Evolutionary conservation across 2,888 invertebrate species (phyloP), one percentile per base, ranked within the genome.

Genomic region (Theretra japonica): DNA sequence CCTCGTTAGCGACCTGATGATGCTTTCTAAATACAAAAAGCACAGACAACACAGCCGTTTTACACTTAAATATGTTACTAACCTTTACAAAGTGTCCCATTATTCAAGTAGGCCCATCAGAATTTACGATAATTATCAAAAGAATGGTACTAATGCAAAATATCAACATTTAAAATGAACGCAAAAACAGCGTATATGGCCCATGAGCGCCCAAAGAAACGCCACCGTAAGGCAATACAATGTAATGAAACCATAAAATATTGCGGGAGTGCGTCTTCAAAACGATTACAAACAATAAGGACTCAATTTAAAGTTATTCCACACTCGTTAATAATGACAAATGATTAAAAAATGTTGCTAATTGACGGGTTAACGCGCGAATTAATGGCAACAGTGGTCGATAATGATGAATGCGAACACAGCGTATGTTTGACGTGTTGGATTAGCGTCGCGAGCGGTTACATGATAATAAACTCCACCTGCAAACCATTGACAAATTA

Each of bases 291-390:
- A 82, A 82, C 79, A 82, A 83, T 83, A 82, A 82, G 79, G 70
- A 80, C 84, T 83, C 80, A 78, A 82, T 83, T 83, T 75, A 77
- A 82, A 79, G 75, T 76, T 81, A 82, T 79, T 75, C 77, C 72
- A 75, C 75, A 76, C 80, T 78, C 72, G 76, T 86, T 90, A 89
- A 86, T 84, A 81, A 88, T 91, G 91, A 93, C 90, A 90, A 92
- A 92, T 90, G 87, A 86, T 81, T 84, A 83, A 88, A 90, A 89
- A 88, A 89, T 84, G 79, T 81, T 79, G 75, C 85, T 89, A 91
- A 91, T 91, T 91, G 86, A 84, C 84, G 83, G 82, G 81, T 83
- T 80, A 87, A 88, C 78, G 88, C 84, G 88, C 86, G 86, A 90
- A 91, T 91, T 90, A 90, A 87, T 88, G 83, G 84, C 82, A 86